Percentiles rank a stretch among this genome's conserved stretches.
These are phyloP conservation scores for Volucella zonaria DNA, from an alignment of 2,888 invertebrate genomes.

Conservation along the genomic window DNA sequence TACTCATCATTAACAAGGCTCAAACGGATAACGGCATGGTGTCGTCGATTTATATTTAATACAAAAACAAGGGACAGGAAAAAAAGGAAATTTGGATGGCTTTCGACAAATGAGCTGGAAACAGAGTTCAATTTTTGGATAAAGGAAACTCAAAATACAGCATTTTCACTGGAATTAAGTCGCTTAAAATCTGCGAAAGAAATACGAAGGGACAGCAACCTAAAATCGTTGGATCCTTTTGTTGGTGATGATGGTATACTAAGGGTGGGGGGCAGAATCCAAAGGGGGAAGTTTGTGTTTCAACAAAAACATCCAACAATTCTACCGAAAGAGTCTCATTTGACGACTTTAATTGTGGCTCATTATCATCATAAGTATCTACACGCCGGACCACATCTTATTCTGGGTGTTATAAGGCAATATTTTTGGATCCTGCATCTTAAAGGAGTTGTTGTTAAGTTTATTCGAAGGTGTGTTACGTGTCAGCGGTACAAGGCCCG, in stretches of 20 bases:
- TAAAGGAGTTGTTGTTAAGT: no score
- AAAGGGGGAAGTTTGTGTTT: no score
- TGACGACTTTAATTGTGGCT: no score
- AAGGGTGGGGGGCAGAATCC: no score
- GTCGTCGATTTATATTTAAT: not conserved
- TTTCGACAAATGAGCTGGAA: constrained; percentile 10
- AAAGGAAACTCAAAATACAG: not conserved
- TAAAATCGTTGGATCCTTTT: constrained; percentile 24
- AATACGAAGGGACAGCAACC: constrained; percentile 17
- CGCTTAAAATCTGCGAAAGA: not conserved
- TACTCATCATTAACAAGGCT: no score
- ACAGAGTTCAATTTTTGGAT: not conserved
- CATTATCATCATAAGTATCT: no score
- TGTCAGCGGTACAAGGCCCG: no score
- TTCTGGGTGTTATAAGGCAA: not conserved
- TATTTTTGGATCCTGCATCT: constrained; percentile 4
- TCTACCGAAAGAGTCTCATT: no score
- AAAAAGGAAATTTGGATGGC: constrained; percentile 1
- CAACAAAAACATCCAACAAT: constrained; percentile 13
- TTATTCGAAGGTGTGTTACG: no score
- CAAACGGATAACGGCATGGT: no score
- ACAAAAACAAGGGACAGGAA: not conserved
- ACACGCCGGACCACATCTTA: no score
- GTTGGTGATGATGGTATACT: no score
- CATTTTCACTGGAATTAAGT: constrained; percentile 16